phyloP scores from a whole-genome alignment of 2,888 invertebrate species.

The Tyria jacobaeae region DNA sequence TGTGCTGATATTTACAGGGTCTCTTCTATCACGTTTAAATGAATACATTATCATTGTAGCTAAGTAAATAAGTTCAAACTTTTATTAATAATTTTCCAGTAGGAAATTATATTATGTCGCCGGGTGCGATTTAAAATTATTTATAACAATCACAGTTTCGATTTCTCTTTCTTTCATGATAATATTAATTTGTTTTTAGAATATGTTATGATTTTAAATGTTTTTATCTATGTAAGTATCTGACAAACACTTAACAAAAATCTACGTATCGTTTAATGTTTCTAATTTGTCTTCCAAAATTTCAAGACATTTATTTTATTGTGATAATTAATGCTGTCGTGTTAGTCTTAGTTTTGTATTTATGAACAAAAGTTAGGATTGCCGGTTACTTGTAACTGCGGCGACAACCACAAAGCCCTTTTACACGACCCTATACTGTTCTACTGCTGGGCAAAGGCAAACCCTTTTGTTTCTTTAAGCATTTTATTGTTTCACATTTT shows the following conservation, averaged over 20 bases:
- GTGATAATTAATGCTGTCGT: slow-evolving; percentile 49
- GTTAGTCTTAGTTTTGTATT: slow-evolving; percentile 43
- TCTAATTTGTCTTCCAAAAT: slow-evolving; percentile 2
- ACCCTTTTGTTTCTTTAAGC: too few species aligned
- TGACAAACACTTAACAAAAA: background rate
- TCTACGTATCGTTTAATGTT: background rate
- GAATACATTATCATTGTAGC: background rate
- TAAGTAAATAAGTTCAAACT: background rate
- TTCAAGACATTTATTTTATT: slow-evolving; percentile 40
- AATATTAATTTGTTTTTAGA: background rate
- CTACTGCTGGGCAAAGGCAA: too few species aligned
- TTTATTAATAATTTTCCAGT: background rate
- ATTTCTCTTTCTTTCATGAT: background rate
- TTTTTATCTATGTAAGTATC: background rate
- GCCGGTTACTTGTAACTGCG: background rate
- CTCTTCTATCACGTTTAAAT: background rate
- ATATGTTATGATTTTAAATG: background rate
- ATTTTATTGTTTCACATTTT: background rate
- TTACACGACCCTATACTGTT: too few species aligned
- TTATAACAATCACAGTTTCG: background rate
- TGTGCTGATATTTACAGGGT: background rate
- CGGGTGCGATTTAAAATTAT: background rate
- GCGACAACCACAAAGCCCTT: background rate
- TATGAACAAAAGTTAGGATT: slow-evolving; percentile 49
- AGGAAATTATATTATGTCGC: background rate